These are phyloP conservation scores for Drosophila formosana DNA, from an alignment of 2,888 invertebrate species.

Conservation along the genomic window DNA sequence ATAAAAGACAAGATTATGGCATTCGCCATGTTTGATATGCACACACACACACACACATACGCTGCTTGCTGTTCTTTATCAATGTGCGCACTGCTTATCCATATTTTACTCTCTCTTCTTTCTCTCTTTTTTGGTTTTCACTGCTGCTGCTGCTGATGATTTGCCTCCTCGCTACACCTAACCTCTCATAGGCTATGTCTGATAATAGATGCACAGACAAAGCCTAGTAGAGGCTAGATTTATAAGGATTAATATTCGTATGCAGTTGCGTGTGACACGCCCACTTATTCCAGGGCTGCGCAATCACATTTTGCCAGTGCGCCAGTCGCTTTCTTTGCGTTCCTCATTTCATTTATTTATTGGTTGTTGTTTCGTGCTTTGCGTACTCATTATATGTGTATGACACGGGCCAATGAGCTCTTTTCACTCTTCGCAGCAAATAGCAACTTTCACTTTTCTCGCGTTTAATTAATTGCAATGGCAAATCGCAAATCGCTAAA, in stretches of 20 bases:
- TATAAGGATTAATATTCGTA: slow-evolving; percentile 61
- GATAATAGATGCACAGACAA: slow-evolving; percentile 86
- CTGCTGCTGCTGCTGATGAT: slow-evolving; percentile 23
- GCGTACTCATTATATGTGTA: slow-evolving; percentile 41
- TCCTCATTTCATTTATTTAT: slow-evolving; percentile 72
- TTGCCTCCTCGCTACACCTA: slow-evolving; percentile 86
- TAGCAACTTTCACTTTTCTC: slow-evolving; percentile 74
- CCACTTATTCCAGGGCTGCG: slow-evolving; percentile 24
- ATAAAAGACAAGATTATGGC: slow-evolving; percentile 46
- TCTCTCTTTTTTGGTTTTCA: slow-evolving; percentile 11
- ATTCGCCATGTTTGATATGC: slow-evolving; percentile 44
- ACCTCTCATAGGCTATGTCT: slow-evolving; percentile 89
- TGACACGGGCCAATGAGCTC: slow-evolving; percentile 60
- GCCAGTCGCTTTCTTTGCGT: slow-evolving; percentile 67
- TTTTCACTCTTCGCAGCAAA: slow-evolving; percentile 57
- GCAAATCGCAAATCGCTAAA: slow-evolving; percentile 33
- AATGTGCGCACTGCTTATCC: slow-evolving; percentile 42
- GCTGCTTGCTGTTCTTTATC: slow-evolving; percentile 30
- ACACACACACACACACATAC: background rate
- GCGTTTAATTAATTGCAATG: slow-evolving; percentile 67
- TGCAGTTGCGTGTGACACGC: slow-evolving; percentile 18
- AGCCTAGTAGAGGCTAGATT: slow-evolving; percentile 89
- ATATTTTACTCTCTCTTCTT: slow-evolving; percentile 27
- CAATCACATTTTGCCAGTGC: slow-evolving; percentile 14
- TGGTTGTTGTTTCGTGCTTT: slow-evolving; percentile 61